Percentiles rank a stretch among this genome's conserved stretches.
Evolutionary conservation across 2,888 invertebrate genomes (phyloP).

Genomic region (Cartodere bifasciata): DNA sequence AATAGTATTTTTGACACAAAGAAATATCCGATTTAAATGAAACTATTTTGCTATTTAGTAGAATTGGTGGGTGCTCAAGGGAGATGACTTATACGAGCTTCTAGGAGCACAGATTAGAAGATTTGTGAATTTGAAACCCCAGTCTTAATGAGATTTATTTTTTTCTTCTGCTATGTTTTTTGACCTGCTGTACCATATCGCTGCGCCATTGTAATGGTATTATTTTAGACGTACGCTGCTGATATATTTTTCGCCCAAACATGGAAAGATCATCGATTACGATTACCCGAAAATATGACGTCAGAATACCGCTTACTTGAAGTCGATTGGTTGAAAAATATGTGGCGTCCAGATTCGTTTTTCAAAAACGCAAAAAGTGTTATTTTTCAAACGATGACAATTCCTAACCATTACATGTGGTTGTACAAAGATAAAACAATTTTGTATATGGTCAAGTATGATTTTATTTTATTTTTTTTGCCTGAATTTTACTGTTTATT

Average conservation of each 20-base stretch:
- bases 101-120: no score
- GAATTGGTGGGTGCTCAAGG: no score
- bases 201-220: slow-evolving; percentile 1
- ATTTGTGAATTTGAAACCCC: no score
- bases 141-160: no score
- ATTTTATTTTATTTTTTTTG: slow-evolving; percentile 13
- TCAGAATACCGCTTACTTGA: slow-evolving; percentile 77
- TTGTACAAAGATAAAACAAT: slow-evolving; percentile 77
- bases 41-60: no score
- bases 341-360: slow-evolving; percentile 90
- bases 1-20: no score
- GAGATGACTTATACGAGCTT: no score
- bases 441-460: slow-evolving; percentile 75
- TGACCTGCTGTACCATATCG: slow-evolving; percentile 1
- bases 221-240: slow-evolving; percentile 72
- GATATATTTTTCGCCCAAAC: slow-evolving; percentile 90
- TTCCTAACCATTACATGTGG: slow-evolving; percentile 90
- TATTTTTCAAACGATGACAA: slow-evolving; percentile 89
- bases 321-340: slow-evolving; percentile 82
- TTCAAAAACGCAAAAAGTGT: slow-evolving; percentile 91
- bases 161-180: no score
- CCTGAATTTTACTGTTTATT: not conserved
- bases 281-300: slow-evolving; percentile 85
- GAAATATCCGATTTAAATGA: no score
- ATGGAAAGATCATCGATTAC: slow-evolving; percentile 80